These are phyloP conservation scores for Hyaena hyaena DNA, from an alignment of 2,113 vertebrate genomes.

Conservation along the genomic window DNA sequence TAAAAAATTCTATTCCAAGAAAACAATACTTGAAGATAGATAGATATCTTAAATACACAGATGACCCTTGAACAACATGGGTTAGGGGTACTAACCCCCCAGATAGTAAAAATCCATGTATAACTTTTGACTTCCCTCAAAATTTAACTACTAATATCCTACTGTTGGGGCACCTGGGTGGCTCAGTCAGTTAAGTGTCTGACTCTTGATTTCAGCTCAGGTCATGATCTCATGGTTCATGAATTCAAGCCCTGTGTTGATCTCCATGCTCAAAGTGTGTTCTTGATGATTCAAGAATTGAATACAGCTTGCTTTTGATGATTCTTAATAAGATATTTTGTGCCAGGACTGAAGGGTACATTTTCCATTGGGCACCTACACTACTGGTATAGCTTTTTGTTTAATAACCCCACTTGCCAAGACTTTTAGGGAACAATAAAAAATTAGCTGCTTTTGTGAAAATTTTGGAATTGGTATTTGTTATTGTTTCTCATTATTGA, in stretches of 20 bases:
- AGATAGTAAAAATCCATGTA: neutral
- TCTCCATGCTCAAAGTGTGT: neutral
- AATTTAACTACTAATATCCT: neutral
- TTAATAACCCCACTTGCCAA: neutral
- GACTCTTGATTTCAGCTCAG: too few species aligned
- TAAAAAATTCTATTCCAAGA: neutral
- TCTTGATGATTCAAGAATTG: neutral
- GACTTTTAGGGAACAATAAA: neutral
- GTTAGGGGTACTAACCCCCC: neutral
- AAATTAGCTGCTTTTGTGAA: neutral
- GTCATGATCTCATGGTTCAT: too few species aligned
- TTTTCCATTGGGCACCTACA: neutral
- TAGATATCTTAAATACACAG: neutral
- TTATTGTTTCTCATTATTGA: neutral
- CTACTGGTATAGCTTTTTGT: neutral
- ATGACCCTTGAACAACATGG: neutral
- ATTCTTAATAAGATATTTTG: neutral
- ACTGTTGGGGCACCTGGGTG: neutral
- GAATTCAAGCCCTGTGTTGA: too few species aligned
- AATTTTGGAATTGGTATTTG: neutral
- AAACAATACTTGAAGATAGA: neutral
- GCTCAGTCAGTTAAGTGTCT: too few species aligned
- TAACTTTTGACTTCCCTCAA: neutral
- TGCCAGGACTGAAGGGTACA: neutral
- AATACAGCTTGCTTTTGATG: neutral